Base-by-base conservation (phyloP, 2,797 vertebrate species). In the Pogonophryne albipinna region DNA sequence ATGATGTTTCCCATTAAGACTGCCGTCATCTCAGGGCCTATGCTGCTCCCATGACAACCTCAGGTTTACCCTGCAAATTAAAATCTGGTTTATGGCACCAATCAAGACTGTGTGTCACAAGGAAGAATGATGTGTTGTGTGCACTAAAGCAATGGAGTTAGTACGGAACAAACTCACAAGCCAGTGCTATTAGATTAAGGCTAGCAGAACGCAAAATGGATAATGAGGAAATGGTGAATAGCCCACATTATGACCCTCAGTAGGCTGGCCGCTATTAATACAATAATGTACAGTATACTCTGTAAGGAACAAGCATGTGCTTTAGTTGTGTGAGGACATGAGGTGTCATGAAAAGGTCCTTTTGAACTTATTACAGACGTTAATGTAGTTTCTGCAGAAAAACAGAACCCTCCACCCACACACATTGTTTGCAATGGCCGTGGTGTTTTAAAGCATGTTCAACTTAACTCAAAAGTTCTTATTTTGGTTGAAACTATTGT, bases 1-100 rank as follows among this genome's bases (percentile, higher is more conserved):
- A 74, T 56, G 63, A 71, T 66, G 84, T 66, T 71, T 74, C 66
- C 76, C 64, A 79, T 81, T 82, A 81, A 83, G 3, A 19, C 46
- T 44, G 49, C 52, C 74, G 53, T 85, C 42, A 4, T 74, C 41
- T 59, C 51, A 23, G 44, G 45, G 46, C 11, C 67, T 63, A 75
- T 56, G 10, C 60, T 13, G 83, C 65, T 85, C 15, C 77, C 79
- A 78, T 76, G 77, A 65, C 71, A 71, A 84, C 71, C 64, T 17
- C 45, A 38, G 20, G 20, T 51, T 61, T 56, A 47, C 15, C 9
- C 52, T 44, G 13, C 57, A 73, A 67, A 78, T 80, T 65, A 57
- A 80, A 75, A 72, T 56, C 27, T 19, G 27, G 15, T 76, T 68
- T 27, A 70, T 41, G 14, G 42, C 47, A 55, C 2, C 2, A 23